These are phyloP conservation scores for Tarsius wallacei DNA, from an alignment of 2,797 vertebrate genomes.

Conservation along the genomic window DNA sequence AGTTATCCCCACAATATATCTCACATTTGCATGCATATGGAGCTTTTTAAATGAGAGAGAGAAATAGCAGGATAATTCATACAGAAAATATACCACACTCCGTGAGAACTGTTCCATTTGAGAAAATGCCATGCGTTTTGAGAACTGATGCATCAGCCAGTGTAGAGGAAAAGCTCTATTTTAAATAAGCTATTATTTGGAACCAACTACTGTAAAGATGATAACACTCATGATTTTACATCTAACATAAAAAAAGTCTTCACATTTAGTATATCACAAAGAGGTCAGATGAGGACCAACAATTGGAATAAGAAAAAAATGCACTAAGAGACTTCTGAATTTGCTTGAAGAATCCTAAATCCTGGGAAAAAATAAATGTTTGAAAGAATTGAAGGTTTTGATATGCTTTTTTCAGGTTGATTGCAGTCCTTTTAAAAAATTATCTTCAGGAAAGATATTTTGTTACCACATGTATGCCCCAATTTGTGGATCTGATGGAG, in stretches of 20 bases:
- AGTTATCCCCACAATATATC: background rate
- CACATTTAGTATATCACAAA: background rate
- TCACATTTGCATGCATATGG: background rate
- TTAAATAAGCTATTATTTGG: constrained; percentile 10
- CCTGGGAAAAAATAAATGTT: background rate
- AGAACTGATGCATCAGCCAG: background rate
- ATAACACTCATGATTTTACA: constrained; percentile 1
- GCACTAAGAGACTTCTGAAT: background rate
- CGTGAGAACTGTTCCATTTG: background rate
- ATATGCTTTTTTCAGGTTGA: constrained; percentile 49
- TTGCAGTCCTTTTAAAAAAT: constrained; percentile 51
- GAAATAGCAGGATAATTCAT: background rate
- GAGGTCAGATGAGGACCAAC: background rate
- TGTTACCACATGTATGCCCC: background rate
- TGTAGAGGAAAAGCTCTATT: background rate
- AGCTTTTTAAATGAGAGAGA: constrained; percentile 11
- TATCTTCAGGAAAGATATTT: background rate
- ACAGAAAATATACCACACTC: background rate
- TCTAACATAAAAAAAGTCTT: background rate
- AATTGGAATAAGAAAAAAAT: constrained; percentile 3
- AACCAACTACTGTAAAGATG: background rate
- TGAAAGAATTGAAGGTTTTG: background rate
- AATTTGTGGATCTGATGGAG: constrained; percentile 68
- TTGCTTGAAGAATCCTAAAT: constrained; percentile 34
- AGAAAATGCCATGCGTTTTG: background rate